These are phyloP conservation scores for Empidonax alnorum DNA, from an alignment of 2,113 vertebrate species.

Conservation along the genomic window DNA sequence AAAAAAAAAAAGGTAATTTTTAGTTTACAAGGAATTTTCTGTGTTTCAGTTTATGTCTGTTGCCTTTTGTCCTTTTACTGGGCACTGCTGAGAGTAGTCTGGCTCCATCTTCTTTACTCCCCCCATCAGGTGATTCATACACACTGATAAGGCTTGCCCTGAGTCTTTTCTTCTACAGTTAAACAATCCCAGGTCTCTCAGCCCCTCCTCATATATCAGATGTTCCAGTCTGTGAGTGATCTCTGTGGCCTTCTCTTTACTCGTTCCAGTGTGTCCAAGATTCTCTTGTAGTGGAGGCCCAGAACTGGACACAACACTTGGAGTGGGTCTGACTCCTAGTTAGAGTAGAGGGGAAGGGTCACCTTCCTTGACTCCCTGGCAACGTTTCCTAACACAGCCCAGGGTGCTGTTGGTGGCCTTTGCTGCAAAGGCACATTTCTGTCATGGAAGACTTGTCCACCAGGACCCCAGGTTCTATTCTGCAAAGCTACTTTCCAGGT, in stretches of 20 bases:
- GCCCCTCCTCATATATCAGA: neutral
- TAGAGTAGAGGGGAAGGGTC: neutral
- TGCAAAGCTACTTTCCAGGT: neutral
- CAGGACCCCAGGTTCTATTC: neutral
- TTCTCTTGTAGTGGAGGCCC: neutral
- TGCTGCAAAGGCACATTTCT: neutral
- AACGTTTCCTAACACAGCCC: neutral
- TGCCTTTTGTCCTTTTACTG: neutral
- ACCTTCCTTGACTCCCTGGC: neutral
- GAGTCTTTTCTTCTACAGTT: neutral
- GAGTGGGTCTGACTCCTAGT: neutral
- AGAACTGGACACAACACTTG: accelerated
- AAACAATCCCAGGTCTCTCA: neutral
- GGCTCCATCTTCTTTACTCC: neutral
- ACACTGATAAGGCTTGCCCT: neutral
- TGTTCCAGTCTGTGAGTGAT: neutral
- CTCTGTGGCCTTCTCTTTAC: neutral
- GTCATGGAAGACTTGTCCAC: neutral
- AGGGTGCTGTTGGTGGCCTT: neutral
- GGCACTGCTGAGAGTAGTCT: neutral
- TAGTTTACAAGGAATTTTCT: neutral
- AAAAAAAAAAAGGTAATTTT: neutral
- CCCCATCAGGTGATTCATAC: neutral
- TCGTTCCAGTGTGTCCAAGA: no score
- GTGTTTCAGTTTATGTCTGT: neutral